phyloP scores from a whole-genome alignment of 92 coral and sea anemone genomes.

The Siderastrea siderea region DNA sequence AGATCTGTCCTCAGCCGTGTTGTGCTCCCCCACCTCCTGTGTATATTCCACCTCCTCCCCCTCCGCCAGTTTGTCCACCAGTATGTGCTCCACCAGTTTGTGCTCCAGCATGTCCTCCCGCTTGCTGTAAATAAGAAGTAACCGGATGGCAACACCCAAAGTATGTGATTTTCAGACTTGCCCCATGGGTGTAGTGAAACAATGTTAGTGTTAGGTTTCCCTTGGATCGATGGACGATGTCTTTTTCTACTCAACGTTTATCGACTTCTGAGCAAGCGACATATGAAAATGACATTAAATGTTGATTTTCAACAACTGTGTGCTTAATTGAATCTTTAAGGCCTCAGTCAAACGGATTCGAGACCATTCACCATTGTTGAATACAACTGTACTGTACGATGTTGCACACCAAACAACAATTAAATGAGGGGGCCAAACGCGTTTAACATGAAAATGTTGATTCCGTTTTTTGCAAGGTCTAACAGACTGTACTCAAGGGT shows the following conservation, averaged over 20 bases:
- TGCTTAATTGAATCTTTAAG: not conserved
- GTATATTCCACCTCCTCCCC: slow-evolving; percentile 80
- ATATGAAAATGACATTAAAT: not conserved
- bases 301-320: slow-evolving; percentile 4
- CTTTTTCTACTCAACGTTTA: not conserved
- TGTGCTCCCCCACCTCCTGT: slow-evolving; percentile 80
- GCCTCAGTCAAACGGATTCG: no score
- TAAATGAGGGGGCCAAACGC: no score
- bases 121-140: slow-evolving; percentile 16
- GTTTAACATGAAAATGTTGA: no score
- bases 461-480: no score
- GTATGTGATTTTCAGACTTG: not conserved
- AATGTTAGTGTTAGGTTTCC: not conserved
- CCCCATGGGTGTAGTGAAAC: not conserved
- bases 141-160: not conserved
- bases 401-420: no score
- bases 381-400: no score
- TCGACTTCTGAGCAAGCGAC: not conserved
- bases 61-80: slow-evolving; percentile 75
- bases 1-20: slow-evolving; percentile 92
- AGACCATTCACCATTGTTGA: no score
- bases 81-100: slow-evolving; percentile 57
- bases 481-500: no score
- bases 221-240: not conserved
- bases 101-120: slow-evolving; percentile 52